These are phyloP conservation scores for Cydia strobilella DNA, from an alignment of 1,140 invertebrate genomes.

Conservation along the genomic window DNA sequence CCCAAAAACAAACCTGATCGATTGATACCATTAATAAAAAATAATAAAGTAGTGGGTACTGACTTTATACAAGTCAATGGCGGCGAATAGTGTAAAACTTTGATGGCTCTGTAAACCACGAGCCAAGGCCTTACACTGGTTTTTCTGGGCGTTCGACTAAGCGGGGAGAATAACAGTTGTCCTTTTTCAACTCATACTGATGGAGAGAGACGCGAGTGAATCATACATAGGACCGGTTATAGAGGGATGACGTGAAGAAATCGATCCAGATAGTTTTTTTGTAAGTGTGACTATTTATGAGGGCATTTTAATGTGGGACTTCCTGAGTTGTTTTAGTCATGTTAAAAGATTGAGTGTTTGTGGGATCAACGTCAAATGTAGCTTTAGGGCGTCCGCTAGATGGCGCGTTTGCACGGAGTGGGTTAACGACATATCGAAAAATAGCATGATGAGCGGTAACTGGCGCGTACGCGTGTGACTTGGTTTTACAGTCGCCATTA, in stretches of 20 bases:
- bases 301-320: conserved; percentile 2
- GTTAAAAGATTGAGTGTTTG: neutral
- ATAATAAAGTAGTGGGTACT: no score
- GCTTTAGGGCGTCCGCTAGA: no score
- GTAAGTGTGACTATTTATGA: neutral
- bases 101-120: no score
- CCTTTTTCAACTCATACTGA: neutral
- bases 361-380: neutral
- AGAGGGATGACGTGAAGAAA: conserved; percentile 7
- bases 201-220: conserved; percentile 13
- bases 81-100: neutral
- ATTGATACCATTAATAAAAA: no score
- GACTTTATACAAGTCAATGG: neutral
- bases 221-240: conserved; percentile 6
- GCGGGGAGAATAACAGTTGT: neutral
- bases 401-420: no score
- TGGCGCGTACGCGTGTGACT: no score
- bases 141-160: neutral
- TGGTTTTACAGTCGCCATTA: no score
- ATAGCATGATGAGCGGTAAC: no score
- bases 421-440: no score
- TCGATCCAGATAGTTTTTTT: neutral
- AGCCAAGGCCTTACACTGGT: neutral
- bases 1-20: no score
- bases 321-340: conserved; percentile 11